These are phyloP conservation scores for Molossus alvarezi DNA, from an alignment of 2,797 vertebrate species.

Conservation along the genomic window DNA sequence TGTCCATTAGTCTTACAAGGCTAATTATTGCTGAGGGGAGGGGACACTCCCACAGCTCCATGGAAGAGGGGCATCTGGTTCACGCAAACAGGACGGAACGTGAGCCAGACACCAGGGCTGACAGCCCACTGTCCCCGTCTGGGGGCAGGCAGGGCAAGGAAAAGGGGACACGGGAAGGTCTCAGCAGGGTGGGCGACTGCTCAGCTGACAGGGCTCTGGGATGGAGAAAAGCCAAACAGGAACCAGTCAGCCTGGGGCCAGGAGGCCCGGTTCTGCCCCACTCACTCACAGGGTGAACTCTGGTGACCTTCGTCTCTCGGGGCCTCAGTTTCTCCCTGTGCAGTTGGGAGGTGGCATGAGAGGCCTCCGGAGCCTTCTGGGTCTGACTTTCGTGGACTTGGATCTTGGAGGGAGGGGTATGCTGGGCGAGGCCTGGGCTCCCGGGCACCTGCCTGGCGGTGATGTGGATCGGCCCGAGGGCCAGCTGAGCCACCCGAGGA, in stretches of 20 bases:
- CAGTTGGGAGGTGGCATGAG: fast-evolving
- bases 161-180: neutral
- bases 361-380: neutral
- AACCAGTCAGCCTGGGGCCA: fast-evolving
- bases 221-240: neutral
- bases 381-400: neutral
- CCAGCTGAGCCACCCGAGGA: fast-evolving
- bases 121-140: neutral
- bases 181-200: neutral
- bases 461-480: fast-evolving
- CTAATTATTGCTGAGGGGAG: conserved; percentile 92
- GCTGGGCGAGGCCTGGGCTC: neutral
- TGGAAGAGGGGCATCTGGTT: conserved; percentile 87
- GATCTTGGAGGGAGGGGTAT: neutral
- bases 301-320: neutral
- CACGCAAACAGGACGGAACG: conserved; percentile 85
- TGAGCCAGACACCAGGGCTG: conserved; percentile 71
- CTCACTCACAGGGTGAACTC: fast-evolving
- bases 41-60: conserved; percentile 87
- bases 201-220: neutral
- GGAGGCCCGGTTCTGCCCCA: too few relatives aligned
- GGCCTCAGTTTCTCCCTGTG: neutral
- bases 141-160: conserved; percentile 68
- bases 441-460: fast-evolving
- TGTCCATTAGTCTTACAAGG: conserved; percentile 94